Evolutionary conservation across 2,113 vertebrate species (phyloP).

Genomic region (Silurus meridionalis): DNA sequence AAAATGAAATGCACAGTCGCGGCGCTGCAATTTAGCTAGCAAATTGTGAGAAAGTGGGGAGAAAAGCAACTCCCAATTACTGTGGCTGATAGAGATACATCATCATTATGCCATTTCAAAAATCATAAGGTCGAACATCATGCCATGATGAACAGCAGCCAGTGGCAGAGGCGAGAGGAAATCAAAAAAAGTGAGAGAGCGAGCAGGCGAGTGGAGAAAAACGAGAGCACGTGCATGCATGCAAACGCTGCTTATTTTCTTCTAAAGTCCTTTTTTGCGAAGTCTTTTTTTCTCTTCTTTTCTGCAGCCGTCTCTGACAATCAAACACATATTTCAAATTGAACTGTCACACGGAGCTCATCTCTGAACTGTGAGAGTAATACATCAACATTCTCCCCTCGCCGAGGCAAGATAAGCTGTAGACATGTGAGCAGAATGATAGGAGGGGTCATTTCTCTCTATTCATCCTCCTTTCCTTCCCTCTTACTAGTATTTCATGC

Average conservation of each 20-base stretch:
- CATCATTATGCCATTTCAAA: slow-evolving; percentile 52
- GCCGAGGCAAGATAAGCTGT: slow-evolving; percentile 64
- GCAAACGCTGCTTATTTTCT: slow-evolving; percentile 48
- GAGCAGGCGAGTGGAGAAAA: neutral
- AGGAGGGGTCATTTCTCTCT: slow-evolving; percentile 67
- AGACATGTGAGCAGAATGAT: slow-evolving; percentile 59
- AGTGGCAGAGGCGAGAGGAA: slow-evolving; percentile 44
- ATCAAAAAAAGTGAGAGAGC: slow-evolving; percentile 29
- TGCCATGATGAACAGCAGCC: slow-evolving; percentile 49
- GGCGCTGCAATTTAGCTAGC: slow-evolving; percentile 44
- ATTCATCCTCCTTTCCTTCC: slow-evolving; percentile 62
- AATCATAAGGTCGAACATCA: slow-evolving; percentile 53
- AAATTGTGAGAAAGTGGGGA: slow-evolving; percentile 46
- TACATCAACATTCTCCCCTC: slow-evolving; percentile 68
- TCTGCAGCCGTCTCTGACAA: slow-evolving; percentile 49
- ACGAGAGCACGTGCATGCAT: slow-evolving; percentile 16
- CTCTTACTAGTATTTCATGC: slow-evolving; percentile 65
- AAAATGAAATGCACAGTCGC: slow-evolving; percentile 44
- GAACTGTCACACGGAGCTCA: slow-evolving; percentile 62
- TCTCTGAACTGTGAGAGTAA: slow-evolving; percentile 61
- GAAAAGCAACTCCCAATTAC: slow-evolving; percentile 55
- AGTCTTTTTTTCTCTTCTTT: slow-evolving; percentile 32
- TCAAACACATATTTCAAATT: slow-evolving; percentile 68
- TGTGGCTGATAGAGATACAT: slow-evolving; percentile 54
- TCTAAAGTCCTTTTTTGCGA: slow-evolving; percentile 45